Percentiles rank a stretch among this genome's conserved stretches.
Conservation (phyloP, 2,888 invertebrate genomes). For the Hartigia nigra region DNA sequence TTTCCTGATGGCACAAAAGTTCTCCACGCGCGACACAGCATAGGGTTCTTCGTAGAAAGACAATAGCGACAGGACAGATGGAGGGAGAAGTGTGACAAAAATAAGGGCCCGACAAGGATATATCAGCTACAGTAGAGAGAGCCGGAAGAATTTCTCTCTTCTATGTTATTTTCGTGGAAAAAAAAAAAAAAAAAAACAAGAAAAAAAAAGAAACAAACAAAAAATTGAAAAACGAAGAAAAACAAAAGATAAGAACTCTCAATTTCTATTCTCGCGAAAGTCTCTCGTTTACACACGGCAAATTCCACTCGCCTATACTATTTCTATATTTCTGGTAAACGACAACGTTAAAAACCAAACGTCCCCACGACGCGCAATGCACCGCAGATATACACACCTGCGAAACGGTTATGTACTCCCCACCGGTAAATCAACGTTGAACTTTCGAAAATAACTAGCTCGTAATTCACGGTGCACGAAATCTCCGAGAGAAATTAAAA, state of each 20-base stretch:
- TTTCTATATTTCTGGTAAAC: neutral
- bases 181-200: neutral
- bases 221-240: no score
- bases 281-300: neutral
- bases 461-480: conserved; percentile 43
- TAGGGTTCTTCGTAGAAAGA: neutral
- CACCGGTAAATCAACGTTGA: conserved; percentile 53
- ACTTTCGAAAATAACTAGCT: conserved; percentile 56
- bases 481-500: conserved; percentile 55
- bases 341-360: neutral
- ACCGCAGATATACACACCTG: neutral
- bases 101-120: neutral
- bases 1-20: neutral
- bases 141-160: neutral
- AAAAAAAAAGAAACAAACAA: no score
- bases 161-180: neutral
- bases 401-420: neutral
- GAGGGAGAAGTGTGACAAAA: neutral
- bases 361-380: neutral
- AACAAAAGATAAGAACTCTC: no score
- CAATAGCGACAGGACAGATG: neutral
- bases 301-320: neutral
- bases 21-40: neutral
- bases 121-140: neutral
- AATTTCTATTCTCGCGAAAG: no score